Percentiles rank a stretch among this genome's conserved stretches.
phyloP scores from a whole-genome alignment of 2,797 vertebrate species.

The Decapterus maruadsi region DNA sequence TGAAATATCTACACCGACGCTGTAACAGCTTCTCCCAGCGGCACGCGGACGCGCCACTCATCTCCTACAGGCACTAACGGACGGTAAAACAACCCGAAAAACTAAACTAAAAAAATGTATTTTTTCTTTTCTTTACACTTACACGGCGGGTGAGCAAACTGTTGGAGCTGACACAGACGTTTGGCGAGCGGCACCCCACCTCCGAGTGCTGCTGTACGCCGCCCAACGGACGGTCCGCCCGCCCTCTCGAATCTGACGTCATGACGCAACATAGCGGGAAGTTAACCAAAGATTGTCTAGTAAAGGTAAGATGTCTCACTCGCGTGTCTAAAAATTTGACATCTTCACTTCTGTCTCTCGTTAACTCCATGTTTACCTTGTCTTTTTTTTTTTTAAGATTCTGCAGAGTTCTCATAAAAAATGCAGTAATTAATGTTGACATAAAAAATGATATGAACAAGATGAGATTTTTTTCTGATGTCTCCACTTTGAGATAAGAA shows the following conservation, averaged over 20 bases:
- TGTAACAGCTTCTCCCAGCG: conserved; percentile 9
- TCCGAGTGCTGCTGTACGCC: conserved; percentile 30
- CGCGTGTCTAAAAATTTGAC: neutral
- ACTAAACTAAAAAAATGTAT: conserved; percentile 8
- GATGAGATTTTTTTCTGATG: neutral
- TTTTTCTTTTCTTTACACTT: conserved; percentile 60
- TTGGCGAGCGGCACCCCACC: conserved; percentile 43
- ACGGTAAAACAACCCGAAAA: conserved; percentile 1
- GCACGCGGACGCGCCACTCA: neutral
- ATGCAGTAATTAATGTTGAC: too few species aligned
- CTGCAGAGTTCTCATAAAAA: too few species aligned
- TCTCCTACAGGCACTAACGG: neutral
- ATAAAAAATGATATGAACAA: too few species aligned
- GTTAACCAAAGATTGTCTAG: conserved; percentile 34
- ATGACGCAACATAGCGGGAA: conserved; percentile 37
- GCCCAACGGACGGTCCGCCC: conserved; percentile 22
- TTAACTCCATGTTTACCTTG: neutral
- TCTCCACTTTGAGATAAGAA: neutral
- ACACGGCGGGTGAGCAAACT: conserved; percentile 69
- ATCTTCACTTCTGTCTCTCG: neutral
- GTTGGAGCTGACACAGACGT: conserved; percentile 56
- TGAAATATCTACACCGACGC: conserved; percentile 43
- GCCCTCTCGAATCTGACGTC: conserved; percentile 65
- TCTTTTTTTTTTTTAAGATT: too few species aligned
- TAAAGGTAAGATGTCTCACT: conserved; percentile 6